Conservation (phyloP, 2,888 invertebrate species). For the Pseudococcus viburni region DNA sequence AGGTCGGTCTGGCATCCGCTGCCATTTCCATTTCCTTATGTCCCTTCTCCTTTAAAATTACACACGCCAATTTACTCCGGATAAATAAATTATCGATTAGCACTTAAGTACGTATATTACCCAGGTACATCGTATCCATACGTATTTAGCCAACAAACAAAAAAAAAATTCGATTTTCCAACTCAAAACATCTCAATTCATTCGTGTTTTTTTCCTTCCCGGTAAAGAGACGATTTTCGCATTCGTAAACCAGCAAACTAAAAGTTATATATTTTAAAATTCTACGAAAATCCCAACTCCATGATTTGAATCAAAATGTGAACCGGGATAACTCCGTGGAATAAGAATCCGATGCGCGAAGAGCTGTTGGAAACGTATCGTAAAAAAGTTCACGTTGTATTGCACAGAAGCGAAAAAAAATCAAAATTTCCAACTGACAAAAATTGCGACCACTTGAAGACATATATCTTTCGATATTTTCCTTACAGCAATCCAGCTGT, state of each 20-base stretch:
- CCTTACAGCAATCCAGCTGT: neutral
- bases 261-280: conserved; percentile 3
- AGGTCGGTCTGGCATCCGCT: neutral
- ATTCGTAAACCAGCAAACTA: neutral
- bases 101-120: neutral
- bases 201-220: neutral
- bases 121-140: neutral
- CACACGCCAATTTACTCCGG: neutral
- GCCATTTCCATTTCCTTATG: conserved; percentile 1
- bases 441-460: neutral
- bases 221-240: too few species aligned
- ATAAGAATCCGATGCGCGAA: neutral
- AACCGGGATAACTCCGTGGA: neutral
- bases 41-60: neutral
- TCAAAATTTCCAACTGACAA: neutral
- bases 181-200: neutral
- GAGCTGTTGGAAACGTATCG: neutral
- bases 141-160: neutral
- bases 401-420: neutral
- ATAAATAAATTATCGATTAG: neutral
- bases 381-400: neutral
- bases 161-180: neutral
- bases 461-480: neutral
- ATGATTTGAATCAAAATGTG: conserved; percentile 4
- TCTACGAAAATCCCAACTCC: neutral